Evolutionary conservation across 1,140 invertebrate species (phyloP), one percentile per base, ranked within the genome.

Genomic region (Conus ventricosus): DNA sequence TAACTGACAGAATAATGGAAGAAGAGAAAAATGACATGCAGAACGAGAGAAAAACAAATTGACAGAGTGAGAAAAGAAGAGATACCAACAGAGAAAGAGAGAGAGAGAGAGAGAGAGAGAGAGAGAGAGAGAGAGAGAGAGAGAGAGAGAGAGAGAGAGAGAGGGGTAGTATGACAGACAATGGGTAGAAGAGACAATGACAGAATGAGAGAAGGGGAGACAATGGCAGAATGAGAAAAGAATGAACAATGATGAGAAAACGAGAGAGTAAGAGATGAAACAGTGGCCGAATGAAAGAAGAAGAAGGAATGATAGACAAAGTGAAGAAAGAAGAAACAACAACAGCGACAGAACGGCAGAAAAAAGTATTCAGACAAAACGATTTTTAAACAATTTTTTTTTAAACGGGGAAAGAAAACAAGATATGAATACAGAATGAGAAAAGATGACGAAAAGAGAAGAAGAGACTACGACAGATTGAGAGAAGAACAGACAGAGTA

Each of bases 81-180:
- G 25, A 57, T 10, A 10, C 25, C n/a, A 11, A 53, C 20, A 57
- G 11, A 57, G 17, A 83, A 0, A 83, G 81, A 54, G 25, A 83
- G 10, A 54, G 11, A 53, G 51, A 76, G 71, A 76, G 71, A 76
- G 71, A 25, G 25, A 25, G 3, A 6, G 71, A 76, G 71, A 76
- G 71, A 76, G 71, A 76, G 71, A 76, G 71, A 76, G 71, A 76
- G 71, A 76, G 71, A 76, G 71, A 76, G 71, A 76, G 71, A 76
- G 71, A 76, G 71, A 76, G 71, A 76, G 71, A 76, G 71, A 76
- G 71, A 76, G 71, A 76, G 71, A 76, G 71, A 76, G 71, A 76
- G 71, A 76, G 71, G 4, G 23, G 71, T 11, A 76, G 71, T 20
- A 23, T 20, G 71, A 76, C 13, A 76, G 71, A 76, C 23, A 83